Percentiles rank a stretch among this genome's conserved stretches.
phyloP scores from a whole-genome alignment of 2,797 vertebrate genomes.

The Todus mexicanus region DNA sequence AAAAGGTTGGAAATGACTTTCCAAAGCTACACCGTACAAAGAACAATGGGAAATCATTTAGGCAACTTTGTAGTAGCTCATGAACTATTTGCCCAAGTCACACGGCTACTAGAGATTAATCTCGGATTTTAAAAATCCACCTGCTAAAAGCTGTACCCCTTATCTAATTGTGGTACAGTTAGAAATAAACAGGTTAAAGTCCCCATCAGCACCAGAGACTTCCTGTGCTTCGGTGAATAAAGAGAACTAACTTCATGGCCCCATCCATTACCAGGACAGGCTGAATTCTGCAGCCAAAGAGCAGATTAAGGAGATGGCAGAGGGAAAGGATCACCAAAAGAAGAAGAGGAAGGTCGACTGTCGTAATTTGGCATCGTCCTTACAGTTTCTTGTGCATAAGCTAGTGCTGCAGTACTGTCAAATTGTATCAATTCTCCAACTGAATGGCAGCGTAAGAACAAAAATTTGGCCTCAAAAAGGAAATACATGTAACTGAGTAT shows the following conservation, averaged over 20 bases:
- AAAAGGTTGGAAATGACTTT: neutral
- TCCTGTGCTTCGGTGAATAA: neutral
- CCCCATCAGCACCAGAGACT: neutral
- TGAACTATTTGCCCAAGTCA: neutral
- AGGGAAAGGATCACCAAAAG: neutral
- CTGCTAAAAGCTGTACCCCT: neutral
- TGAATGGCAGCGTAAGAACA: neutral
- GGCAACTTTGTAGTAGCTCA: neutral
- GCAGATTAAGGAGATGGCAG: neutral
- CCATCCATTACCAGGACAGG: neutral
- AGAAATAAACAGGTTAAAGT: neutral
- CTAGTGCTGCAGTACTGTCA: neutral
- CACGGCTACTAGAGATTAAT: neutral
- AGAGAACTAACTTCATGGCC: neutral
- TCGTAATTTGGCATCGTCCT: rapidly evolving
- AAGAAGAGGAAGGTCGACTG: neutral
- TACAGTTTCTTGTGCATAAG: neutral
- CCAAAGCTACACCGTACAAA: neutral
- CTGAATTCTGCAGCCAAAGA: neutral
- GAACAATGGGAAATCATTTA: neutral
- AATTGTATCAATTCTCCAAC: neutral
- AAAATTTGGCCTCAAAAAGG: neutral
- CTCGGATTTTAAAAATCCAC: neutral
- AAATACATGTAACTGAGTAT: neutral
- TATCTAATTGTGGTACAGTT: neutral